Percentiles rank a stretch among this genome's conserved stretches.
phyloP scores from a whole-genome alignment of 2,113 vertebrate species.

The Helogale parvula region DNA sequence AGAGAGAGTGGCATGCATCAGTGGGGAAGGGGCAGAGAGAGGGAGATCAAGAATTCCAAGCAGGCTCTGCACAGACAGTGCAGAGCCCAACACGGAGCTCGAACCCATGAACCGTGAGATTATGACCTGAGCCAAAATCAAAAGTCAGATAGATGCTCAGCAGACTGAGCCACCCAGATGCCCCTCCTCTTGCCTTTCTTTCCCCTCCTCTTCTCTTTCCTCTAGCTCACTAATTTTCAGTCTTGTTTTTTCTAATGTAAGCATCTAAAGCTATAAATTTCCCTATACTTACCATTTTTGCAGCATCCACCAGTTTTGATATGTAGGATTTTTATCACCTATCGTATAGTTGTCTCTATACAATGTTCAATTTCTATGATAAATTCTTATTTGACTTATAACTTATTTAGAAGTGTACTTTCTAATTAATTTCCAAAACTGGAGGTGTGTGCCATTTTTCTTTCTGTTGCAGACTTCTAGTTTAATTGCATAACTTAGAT shows the following conservation, averaged over 20 bases:
- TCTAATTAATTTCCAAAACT: not conserved
- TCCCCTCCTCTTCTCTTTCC: not conserved
- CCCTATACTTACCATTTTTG: not conserved
- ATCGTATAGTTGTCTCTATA: not conserved
- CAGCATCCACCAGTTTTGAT: not conserved
- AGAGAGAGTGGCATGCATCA: no score
- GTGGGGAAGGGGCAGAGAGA: no score
- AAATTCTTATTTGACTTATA: not conserved
- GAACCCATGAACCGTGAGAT: no score
- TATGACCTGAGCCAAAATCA: no score
- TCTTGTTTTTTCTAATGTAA: not conserved
- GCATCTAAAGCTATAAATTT: slow-evolving; percentile 8
- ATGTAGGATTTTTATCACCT: not conserved
- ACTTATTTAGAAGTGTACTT: not conserved
- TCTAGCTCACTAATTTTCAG: not conserved
- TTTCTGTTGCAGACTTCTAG: not conserved
- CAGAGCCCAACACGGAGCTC: no score
- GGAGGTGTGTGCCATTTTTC: not conserved
- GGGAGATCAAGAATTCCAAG: no score
- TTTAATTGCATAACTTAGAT: not conserved
- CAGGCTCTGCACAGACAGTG: no score
- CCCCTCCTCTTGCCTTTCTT: not conserved
- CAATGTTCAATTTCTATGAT: not conserved
- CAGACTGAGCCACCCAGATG: no score
- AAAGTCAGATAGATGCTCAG: no score